Evolutionary conservation across 2,113 vertebrate genomes (phyloP).

Genomic region (Pao palembangensis): DNA sequence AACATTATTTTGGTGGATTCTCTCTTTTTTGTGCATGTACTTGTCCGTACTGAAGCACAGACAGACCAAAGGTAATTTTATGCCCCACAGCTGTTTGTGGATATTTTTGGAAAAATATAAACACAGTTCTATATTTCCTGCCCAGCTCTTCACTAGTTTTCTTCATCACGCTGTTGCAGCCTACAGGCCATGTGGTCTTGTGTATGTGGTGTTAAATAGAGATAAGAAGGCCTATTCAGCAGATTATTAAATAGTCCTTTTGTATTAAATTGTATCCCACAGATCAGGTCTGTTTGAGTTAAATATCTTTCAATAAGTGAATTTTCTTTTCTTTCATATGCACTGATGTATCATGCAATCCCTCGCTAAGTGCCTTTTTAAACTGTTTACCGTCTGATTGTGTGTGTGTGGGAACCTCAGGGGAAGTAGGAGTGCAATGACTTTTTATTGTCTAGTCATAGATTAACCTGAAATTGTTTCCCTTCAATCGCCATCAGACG

Average conservation of each 20-base stretch:
- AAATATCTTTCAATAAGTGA: slow-evolving; percentile 33
- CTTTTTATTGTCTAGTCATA: slow-evolving; percentile 39
- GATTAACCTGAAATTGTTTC: slow-evolving; percentile 45
- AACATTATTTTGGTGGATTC: slow-evolving; percentile 24
- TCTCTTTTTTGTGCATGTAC: slow-evolving; percentile 54
- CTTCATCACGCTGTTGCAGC: slow-evolving; percentile 30
- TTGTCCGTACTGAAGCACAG: slow-evolving; percentile 49
- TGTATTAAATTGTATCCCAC: slow-evolving; percentile 7
- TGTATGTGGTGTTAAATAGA: slow-evolving; percentile 18
- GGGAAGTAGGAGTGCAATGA: slow-evolving; percentile 51
- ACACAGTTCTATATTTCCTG: slow-evolving; percentile 29
- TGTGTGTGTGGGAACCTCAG: slow-evolving; percentile 61
- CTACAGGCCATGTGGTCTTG: slow-evolving; percentile 9
- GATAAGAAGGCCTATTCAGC: slow-evolving; percentile 15
- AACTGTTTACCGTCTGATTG: slow-evolving; percentile 56
- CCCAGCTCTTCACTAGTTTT: slow-evolving; percentile 26
- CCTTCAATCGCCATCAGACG: slow-evolving; percentile 30
- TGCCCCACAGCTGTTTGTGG: slow-evolving; percentile 46
- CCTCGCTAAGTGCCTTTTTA: slow-evolving; percentile 68
- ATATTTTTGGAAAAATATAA: slow-evolving; percentile 41
- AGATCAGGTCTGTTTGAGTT: slow-evolving; percentile 32
- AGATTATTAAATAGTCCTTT: slow-evolving; percentile 9
- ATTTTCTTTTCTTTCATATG: slow-evolving; percentile 47
- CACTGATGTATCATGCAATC: slow-evolving; percentile 64
- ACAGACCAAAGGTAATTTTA: slow-evolving; percentile 70